Percentiles rank a stretch among this genome's conserved stretches.
These are phyloP conservation scores for Selenia dentaria DNA, from an alignment of 2,888 invertebrate species.

Conservation along the genomic window DNA sequence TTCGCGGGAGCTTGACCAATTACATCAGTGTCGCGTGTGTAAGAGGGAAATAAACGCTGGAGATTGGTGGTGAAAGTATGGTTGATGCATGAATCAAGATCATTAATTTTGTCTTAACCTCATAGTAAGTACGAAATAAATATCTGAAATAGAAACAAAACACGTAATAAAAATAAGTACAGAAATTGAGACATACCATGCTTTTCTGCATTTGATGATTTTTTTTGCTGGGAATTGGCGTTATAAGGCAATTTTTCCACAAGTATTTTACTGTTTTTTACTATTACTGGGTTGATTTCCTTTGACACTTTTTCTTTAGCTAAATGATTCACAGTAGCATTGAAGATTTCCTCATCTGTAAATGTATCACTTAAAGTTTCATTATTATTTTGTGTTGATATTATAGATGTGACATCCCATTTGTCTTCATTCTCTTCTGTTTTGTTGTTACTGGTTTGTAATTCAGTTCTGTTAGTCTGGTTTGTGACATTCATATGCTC, in stretches of 20 bases:
- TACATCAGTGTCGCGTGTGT: too few relatives aligned
- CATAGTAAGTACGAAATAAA: too few relatives aligned
- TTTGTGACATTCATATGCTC: conserved; percentile 62
- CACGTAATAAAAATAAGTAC: too few relatives aligned
- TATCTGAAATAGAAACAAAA: too few relatives aligned
- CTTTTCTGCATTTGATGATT: conserved; percentile 13
- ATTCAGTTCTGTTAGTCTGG: conserved; percentile 45
- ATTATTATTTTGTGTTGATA: conserved; percentile 55
- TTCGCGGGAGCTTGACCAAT: too few relatives aligned
- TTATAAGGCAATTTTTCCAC: conserved; percentile 9
- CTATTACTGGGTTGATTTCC: background rate
- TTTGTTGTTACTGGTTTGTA: conserved; percentile 38
- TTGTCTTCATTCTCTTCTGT: conserved; percentile 44
- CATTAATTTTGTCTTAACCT: too few relatives aligned
- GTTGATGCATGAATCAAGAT: too few relatives aligned
- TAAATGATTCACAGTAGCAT: conserved; percentile 17
- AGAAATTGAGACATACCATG: conserved; percentile 19
- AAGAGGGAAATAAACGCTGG: too few relatives aligned
- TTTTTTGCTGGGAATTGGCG: background rate
- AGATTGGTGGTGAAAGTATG: too few relatives aligned
- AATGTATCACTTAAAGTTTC: conserved; percentile 66
- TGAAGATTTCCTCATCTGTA: conserved; percentile 73
- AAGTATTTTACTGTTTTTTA: conserved; percentile 3
- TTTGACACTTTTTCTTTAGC: conserved; percentile 2
- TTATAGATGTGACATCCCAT: conserved; percentile 63